phyloP scores from a whole-genome alignment of 2,888 invertebrate genomes.

The Microplitis deprimator region DNA sequence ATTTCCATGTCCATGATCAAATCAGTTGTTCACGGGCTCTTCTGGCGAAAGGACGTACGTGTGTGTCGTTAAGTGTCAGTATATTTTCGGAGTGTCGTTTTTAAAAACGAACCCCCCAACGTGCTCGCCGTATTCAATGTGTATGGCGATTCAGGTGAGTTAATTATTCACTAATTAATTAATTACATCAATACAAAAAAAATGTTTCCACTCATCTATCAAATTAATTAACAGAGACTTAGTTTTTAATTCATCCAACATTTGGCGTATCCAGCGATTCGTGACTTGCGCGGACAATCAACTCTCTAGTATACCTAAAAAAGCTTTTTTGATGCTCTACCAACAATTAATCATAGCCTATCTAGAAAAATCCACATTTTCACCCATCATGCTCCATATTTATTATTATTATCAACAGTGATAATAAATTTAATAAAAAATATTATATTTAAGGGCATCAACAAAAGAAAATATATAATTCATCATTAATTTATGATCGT shows the following conservation, averaged over 20 bases:
- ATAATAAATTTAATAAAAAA: not conserved
- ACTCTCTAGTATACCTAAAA: slow-evolving; percentile 50
- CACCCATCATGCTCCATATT: not conserved
- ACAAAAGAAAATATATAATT: slow-evolving; percentile 6
- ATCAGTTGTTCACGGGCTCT: slow-evolving; percentile 66
- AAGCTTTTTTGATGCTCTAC: slow-evolving; percentile 7
- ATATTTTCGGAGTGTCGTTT: slow-evolving; percentile 63
- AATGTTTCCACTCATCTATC: not conserved
- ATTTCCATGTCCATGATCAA: slow-evolving; percentile 40
- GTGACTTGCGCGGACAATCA: slow-evolving; percentile 59
- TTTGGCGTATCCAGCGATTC: slow-evolving; percentile 29
- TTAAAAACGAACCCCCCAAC: slow-evolving; percentile 68
- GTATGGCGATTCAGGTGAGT: slow-evolving; percentile 90
- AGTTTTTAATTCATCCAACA: not conserved
- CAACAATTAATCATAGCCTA: not conserved
- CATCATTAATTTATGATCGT: slow-evolving; percentile 20
- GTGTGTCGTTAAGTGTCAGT: slow-evolving; percentile 55
- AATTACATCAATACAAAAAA: not conserved
- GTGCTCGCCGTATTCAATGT: slow-evolving; percentile 82
- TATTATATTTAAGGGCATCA: not conserved
- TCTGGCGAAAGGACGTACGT: slow-evolving; percentile 59
- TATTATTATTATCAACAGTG: not conserved
- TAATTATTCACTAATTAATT: not conserved
- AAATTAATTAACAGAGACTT: not conserved
- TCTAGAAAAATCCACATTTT: not conserved